Evolutionary conservation across 2,113 vertebrate genomes (phyloP).

Genomic region (Talpa occidentalis): DNA sequence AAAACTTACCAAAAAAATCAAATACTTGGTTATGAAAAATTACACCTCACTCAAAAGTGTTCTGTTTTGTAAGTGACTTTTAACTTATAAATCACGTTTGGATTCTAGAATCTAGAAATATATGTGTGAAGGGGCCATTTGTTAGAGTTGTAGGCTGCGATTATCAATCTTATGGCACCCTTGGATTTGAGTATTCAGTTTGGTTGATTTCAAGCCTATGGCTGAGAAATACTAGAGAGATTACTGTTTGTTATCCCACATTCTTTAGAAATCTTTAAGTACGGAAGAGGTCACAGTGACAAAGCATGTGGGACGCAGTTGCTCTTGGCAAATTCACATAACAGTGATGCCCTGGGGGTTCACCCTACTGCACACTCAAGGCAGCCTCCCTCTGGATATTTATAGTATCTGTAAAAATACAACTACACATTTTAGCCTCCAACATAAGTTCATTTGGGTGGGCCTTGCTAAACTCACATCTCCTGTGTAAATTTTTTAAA

Average conservation of each 20-base stretch:
- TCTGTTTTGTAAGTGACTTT: background rate
- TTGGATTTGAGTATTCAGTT: background rate
- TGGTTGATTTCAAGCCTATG: background rate
- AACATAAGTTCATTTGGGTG: background rate
- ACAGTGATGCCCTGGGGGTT: background rate
- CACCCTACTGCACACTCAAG: background rate
- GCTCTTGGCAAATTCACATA: background rate
- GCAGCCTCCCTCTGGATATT: background rate
- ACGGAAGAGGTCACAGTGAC: background rate
- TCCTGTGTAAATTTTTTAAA: background rate
- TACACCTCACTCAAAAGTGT: too few species aligned
- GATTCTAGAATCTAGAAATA: background rate
- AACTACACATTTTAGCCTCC: background rate
- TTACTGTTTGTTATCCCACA: background rate
- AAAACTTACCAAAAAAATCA: background rate
- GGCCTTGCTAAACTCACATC: background rate
- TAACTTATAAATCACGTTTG: background rate
- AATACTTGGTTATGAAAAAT: background rate
- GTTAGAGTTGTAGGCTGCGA: background rate
- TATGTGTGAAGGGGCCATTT: background rate
- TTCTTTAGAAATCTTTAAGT: background rate
- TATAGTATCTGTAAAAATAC: background rate
- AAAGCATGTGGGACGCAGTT: fast-evolving
- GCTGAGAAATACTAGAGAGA: background rate
- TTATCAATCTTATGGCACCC: background rate